Conservation (phyloP, 2,113 vertebrate genomes). For the Sphyrna mokarran region DNA sequence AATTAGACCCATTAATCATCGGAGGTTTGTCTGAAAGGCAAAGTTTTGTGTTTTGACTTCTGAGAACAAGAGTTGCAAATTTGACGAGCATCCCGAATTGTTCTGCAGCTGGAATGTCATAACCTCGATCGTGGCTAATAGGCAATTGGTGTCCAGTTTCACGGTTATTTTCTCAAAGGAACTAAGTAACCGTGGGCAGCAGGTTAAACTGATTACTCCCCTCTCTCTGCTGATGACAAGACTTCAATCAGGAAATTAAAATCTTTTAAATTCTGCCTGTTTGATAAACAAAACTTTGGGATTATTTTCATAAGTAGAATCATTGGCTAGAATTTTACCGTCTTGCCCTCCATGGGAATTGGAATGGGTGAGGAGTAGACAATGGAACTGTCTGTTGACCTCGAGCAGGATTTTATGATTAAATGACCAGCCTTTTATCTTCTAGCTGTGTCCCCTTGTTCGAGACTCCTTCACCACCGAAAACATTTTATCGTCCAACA, state of each 20-base stretch:
- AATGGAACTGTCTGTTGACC: no score
- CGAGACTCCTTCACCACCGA: no score
- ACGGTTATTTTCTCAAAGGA: background rate
- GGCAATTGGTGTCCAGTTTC: background rate
- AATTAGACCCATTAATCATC: conserved; percentile 10
- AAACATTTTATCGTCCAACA: no score
- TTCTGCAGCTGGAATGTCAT: background rate
- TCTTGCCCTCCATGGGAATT: no score
- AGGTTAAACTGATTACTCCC: background rate
- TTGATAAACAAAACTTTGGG: background rate
- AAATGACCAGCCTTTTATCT: no score
- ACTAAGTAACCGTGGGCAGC: background rate
- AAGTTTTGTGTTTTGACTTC: background rate
- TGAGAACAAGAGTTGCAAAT: background rate
- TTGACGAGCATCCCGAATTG: background rate
- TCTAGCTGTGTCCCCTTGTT: no score
- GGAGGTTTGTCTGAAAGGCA: background rate
- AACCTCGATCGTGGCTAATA: no score
- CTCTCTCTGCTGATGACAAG: background rate
- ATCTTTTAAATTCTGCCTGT: background rate
- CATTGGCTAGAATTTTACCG: no score
- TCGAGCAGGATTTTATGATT: no score
- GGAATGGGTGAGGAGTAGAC: no score
- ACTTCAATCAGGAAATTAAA: background rate
- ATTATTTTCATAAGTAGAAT: background rate